Base-by-base conservation (phyloP, 1,140 invertebrate species). In the Odontomachus brunneus region DNA sequence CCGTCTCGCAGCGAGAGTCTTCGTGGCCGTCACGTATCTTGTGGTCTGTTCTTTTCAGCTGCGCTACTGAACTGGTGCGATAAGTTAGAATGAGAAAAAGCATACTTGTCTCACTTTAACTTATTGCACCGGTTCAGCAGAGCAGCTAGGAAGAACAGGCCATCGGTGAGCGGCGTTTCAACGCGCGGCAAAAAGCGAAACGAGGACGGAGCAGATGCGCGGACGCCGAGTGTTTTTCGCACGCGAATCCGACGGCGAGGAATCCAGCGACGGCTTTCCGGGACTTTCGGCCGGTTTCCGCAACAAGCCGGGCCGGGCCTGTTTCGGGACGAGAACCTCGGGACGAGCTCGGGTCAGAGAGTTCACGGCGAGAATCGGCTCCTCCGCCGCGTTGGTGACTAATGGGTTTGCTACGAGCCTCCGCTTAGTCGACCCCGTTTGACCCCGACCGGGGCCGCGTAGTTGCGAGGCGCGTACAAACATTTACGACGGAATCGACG, bases 381-480 rank as follows among this genome's bases (percentile, higher is more conserved):
- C 55, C 65, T 83, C 57, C 44, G 38, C 9, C 38, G 38, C 38
- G 38, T 4, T 44, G 84, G 75, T 89, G 88, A 90, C 88, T 89
- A 90, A 90, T 90, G 82, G 86, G 74, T 88, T 88, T 83, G 83
- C 86, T 88, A 76, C 86, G 80, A 87, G 85, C 72, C 38, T 78
- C 22, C 62, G 78, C 71, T 85, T 55, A 76, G 76, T 84, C 76
- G 88, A 89, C 88, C 89, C 74, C 84, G 74, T 83, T 88, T 89
- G 80, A 86, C 89, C 88, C 69, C 81, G 72, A 12, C 24, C 60
- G 11, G 24, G 53, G n/a, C 59, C 78, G 72, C 75, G 76, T 73
- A 85, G 65, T 74, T 84, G 53, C 83, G 66, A 78, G 76, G 57
- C 49, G 71, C 85, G 78, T 83, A 85, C 75, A 75, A 83, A 72